phyloP scores from a whole-genome alignment of 2,888 invertebrate genomes.

The Deilephila porcellus region DNA sequence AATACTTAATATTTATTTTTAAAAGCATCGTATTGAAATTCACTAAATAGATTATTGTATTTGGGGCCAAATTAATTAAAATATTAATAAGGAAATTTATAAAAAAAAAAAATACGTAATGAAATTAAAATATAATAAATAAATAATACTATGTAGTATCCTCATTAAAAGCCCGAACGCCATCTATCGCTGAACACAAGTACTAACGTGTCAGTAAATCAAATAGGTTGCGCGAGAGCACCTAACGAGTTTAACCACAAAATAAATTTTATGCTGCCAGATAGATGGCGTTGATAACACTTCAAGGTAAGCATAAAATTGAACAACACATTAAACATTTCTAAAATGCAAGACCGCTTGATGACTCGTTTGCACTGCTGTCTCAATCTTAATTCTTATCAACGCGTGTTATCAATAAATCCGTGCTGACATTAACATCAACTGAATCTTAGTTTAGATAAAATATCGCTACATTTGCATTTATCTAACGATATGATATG shows the following conservation, averaged over 20 bases:
- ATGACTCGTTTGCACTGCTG: not conserved
- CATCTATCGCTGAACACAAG: not conserved
- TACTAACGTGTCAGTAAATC: not conserved
- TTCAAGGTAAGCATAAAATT: not conserved
- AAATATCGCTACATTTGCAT: conserved; percentile 14
- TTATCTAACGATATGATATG: conserved; percentile 14
- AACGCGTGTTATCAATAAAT: not conserved
- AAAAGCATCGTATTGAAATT: no score
- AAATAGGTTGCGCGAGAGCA: not conserved
- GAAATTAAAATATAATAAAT: no score
- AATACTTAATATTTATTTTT: no score
- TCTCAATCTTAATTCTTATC: conserved; percentile 13
- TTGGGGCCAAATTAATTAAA: no score
- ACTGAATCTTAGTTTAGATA: conserved; percentile 28
- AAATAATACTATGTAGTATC: not conserved
- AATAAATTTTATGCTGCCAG: not conserved
- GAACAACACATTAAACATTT: not conserved
- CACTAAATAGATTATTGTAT: no score
- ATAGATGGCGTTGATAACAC: conserved; percentile 10
- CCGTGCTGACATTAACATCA: conserved; percentile 1
- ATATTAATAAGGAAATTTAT: not conserved
- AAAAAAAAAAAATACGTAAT: no score
- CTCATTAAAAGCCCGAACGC: not conserved
- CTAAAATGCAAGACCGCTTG: not conserved
- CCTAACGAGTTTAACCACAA: not conserved